Conservation (phyloP, 2,888 invertebrate genomes). For the Entomobrya proxima region DNA sequence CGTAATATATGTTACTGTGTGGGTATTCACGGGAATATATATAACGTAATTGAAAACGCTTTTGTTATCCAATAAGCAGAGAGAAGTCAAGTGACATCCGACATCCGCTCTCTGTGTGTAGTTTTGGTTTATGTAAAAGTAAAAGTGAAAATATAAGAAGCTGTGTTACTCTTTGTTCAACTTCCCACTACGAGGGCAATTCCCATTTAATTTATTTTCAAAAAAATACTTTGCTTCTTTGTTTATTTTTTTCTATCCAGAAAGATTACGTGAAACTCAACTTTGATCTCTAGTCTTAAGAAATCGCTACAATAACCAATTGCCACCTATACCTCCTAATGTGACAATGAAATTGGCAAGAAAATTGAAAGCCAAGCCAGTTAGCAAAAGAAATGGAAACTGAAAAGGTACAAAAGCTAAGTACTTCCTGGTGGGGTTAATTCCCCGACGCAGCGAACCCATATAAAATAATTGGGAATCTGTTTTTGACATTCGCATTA, state of each 20-base stretch:
- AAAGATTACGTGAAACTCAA: background rate
- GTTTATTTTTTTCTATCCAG: background rate
- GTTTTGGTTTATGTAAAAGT: too few species aligned
- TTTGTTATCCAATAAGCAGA: too few species aligned
- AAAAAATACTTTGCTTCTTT: background rate
- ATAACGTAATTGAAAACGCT: background rate
- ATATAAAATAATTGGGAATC: too few species aligned
- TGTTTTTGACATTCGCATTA: constrained; percentile 7
- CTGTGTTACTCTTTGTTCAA: background rate
- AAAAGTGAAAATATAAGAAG: background rate
- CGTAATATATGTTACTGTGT: background rate
- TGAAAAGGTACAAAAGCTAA: too few species aligned
- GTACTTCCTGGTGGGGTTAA: too few species aligned
- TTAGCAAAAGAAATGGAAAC: too few species aligned
- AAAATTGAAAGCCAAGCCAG: too few species aligned
- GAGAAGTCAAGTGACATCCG: constrained; percentile 22
- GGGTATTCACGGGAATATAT: background rate
- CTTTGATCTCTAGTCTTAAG: too few species aligned
- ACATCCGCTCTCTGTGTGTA: background rate
- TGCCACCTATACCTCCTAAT: too few species aligned
- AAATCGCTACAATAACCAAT: too few species aligned
- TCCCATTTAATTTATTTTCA: constrained; percentile 23
- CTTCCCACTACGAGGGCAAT: constrained; percentile 15
- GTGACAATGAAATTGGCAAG: too few species aligned
- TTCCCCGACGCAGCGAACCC: too few species aligned